A percentile compares a stretch with the other conserved stretches of the same genome.
Conservation (phyloP, 2,113 vertebrate species). For the Morone chrysops region DNA sequence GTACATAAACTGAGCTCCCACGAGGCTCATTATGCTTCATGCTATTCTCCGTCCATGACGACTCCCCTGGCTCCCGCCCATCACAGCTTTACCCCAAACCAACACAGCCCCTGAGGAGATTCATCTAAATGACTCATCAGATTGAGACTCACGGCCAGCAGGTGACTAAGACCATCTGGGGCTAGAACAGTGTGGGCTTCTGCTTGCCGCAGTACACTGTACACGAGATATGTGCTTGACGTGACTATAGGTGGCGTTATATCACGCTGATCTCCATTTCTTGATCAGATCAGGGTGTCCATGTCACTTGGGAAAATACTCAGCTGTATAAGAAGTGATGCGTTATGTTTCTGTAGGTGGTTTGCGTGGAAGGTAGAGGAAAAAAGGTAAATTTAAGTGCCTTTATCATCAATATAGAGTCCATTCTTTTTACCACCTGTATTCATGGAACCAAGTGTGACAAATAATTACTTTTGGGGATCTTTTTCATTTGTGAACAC, state of each 20-base stretch:
- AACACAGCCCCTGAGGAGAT: conserved; percentile 27
- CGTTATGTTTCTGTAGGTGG: background rate
- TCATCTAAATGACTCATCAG: conserved; percentile 58
- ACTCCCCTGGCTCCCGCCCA: conserved; percentile 49
- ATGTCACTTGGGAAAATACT: background rate
- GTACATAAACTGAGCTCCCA: conserved; percentile 56
- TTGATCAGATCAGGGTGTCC: background rate
- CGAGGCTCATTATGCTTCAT: conserved; percentile 64
- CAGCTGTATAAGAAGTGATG: background rate
- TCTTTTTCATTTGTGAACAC: background rate
- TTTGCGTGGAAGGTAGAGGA: background rate
- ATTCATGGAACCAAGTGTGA: background rate
- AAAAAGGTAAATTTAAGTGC: background rate
- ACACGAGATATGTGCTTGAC: background rate
- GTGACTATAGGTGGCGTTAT: background rate
- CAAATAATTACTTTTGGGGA: too few species aligned
- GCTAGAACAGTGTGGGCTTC: conserved; percentile 3
- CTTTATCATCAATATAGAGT: background rate
- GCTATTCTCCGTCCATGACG: conserved; percentile 37
- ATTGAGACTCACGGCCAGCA: conserved; percentile 32
- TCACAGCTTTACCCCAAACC: conserved; percentile 42
- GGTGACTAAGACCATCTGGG: conserved; percentile 63
- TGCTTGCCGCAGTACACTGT: background rate
- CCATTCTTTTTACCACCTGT: background rate
- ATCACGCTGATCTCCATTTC: background rate